A percentile compares a stretch with the other conserved stretches of the same genome.
Conservation (phyloP, 2,797 vertebrate species). For the Microctenopoma stevenorrisi region DNA sequence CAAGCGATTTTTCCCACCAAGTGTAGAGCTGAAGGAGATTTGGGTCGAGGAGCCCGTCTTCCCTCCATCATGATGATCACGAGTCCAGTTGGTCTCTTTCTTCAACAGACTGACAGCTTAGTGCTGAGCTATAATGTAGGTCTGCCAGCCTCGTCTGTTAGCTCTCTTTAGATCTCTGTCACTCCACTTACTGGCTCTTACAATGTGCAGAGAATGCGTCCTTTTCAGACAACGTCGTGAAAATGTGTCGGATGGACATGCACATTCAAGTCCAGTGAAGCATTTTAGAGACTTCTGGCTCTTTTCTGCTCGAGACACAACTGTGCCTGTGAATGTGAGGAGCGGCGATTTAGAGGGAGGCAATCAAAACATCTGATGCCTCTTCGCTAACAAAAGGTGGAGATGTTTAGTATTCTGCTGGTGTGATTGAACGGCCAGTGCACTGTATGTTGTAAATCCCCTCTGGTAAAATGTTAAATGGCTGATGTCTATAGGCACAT, state of each 20-base stretch:
- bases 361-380: constrained; percentile 73
- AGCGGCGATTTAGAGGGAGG: constrained; percentile 70
- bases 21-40: constrained; percentile 48
- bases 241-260: constrained; percentile 72
- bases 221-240: constrained; percentile 66
- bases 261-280: constrained; percentile 77
- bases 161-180: constrained; percentile 67
- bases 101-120: constrained; percentile 64
- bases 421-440: constrained; percentile 47
- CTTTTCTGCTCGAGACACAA: constrained; percentile 69
- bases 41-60: constrained; percentile 44
- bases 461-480: constrained; percentile 68
- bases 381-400: constrained; percentile 69
- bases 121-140: constrained; percentile 51
- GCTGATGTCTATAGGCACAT: constrained; percentile 53
- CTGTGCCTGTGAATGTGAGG: constrained; percentile 64
- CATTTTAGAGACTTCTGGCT: constrained; percentile 78
- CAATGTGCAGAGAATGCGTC: constrained; percentile 61
- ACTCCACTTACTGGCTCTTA: constrained; percentile 43
- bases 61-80: constrained; percentile 37
- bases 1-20: constrained; percentile 40
- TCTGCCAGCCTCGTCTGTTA: constrained; percentile 66
- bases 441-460: constrained; percentile 73
- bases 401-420: constrained; percentile 74
- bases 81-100: constrained; percentile 47